phyloP scores from a whole-genome alignment of 2,113 vertebrate species.

The Greenwoodochromis staneri region DNA sequence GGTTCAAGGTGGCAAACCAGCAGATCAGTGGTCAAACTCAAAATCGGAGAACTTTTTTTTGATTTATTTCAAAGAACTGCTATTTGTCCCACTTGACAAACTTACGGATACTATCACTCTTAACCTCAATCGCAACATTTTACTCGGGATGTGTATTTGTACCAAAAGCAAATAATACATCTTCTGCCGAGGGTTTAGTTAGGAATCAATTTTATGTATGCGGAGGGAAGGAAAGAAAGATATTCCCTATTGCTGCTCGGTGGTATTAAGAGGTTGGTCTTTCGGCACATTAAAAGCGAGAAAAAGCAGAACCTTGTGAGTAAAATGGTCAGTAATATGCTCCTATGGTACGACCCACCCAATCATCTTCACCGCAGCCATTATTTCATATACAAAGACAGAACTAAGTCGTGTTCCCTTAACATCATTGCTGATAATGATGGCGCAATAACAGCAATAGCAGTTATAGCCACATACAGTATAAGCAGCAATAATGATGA shows the following conservation, averaged over 20 bases:
- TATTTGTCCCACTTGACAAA: conserved; percentile 29
- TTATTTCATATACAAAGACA: conserved; percentile 25
- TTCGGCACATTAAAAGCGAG: neutral
- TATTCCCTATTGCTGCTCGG: neutral
- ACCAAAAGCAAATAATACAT: conserved; percentile 24
- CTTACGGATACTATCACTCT: conserved; percentile 31
- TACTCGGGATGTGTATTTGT: neutral
- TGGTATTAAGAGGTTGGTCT: neutral
- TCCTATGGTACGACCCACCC: neutral
- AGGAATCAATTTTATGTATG: conserved; percentile 1
- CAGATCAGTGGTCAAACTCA: conserved; percentile 7
- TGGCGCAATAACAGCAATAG: conserved; percentile 31
- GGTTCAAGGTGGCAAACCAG: neutral
- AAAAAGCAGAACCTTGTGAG: neutral
- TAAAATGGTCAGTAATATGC: conserved; percentile 6
- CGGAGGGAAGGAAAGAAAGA: neutral
- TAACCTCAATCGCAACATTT: conserved; percentile 11
- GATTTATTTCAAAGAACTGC: conserved; percentile 2
- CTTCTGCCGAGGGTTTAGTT: neutral
- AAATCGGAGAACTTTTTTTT: neutral
- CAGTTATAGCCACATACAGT: conserved; percentile 1
- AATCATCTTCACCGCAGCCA: neutral
- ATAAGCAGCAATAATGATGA: conserved; percentile 30
- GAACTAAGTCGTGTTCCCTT: neutral
- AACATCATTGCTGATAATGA: conserved; percentile 18